Conservation (phyloP, 1,140 invertebrate species). For the Coptotermes formosanus region DNA sequence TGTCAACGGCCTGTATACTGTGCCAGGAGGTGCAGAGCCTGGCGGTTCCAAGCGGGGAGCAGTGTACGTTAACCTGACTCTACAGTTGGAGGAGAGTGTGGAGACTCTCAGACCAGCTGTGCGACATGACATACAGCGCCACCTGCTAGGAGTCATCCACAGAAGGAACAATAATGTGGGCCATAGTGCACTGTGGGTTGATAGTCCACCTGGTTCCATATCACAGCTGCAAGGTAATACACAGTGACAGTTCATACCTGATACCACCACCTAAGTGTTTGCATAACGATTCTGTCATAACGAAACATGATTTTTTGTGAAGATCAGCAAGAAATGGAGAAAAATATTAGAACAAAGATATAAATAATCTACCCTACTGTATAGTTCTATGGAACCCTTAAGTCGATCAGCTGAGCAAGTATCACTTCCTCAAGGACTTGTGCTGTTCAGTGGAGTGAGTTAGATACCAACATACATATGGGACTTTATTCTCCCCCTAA, state of each 20-base stretch:
- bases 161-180: constrained; percentile 82
- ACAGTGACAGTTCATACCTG: background rate
- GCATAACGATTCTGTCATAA: too few relatives aligned
- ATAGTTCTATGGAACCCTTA: too few relatives aligned
- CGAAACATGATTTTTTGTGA: too few relatives aligned
- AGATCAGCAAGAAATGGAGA: too few relatives aligned
- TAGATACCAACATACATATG: too few relatives aligned
- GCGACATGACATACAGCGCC: constrained; percentile 74
- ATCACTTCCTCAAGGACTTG: too few relatives aligned
- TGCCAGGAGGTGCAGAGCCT: constrained; percentile 39
- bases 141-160: constrained; percentile 79
- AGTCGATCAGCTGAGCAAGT: too few relatives aligned
- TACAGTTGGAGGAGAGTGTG: constrained; percentile 69
- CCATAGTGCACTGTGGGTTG: constrained; percentile 78
- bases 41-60: constrained; percentile 39
- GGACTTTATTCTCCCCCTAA: too few relatives aligned
- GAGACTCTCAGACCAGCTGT: constrained; percentile 66
- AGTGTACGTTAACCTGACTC: constrained; percentile 80
- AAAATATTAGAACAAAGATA: too few relatives aligned
- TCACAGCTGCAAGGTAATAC: constrained; percentile 62
- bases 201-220: constrained; percentile 72
- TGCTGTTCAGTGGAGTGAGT: too few relatives aligned
- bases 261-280: too few relatives aligned
- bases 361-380: too few relatives aligned
- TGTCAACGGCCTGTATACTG: constrained; percentile 79